Evolutionary conservation across 2,113 vertebrate species (phyloP), one percentile per base, ranked within the genome.

Genomic region (Gila orcuttii): DNA sequence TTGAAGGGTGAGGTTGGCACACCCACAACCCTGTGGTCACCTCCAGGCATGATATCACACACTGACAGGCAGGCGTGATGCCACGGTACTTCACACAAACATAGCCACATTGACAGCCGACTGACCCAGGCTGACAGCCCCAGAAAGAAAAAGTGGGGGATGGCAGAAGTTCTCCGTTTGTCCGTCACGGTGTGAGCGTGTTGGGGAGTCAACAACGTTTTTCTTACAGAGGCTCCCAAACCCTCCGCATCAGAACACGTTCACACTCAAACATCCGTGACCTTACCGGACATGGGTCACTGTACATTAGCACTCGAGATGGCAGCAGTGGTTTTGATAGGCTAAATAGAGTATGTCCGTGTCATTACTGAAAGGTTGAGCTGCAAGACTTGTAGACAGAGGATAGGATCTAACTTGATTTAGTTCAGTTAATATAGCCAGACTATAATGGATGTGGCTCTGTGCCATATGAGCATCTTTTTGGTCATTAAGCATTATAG

Each of bases 321-420:
- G 87, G 85, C 88, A 79, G 76, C 60, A 60, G 39, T 75, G 19
- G 28, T 36, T 62, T 55, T 6, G 60, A 79, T 76, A 36, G 25
- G 17, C 5, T 33, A 77, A 73, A 81, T 81, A 12, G 33, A 59
- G 36, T 23, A 57, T 45, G 52, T 10, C 4, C 1, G 13, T 81
- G 78, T 47, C 77, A 75, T 33, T 88, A 87, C 86, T 83, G 89
- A 90, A 85, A 89, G 90, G 91, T 89, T 90, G 92, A 93, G 94
- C 93, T 92, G 93, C 92, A 93, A 93, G 90, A 87, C 86, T n/a
- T 86, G 90, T 92, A 87, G 91, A 91, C 88, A 88, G 91, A 92
- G 89, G 90, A 91, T 89, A 91, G 89, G 82, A 85, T 86, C 88
- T 91, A 93, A 94, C 90, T 91, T 90, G 87, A 94, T 94, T 94